phyloP scores from a whole-genome alignment of 2,113 vertebrate species.

The Mesitornis unicolor region DNA sequence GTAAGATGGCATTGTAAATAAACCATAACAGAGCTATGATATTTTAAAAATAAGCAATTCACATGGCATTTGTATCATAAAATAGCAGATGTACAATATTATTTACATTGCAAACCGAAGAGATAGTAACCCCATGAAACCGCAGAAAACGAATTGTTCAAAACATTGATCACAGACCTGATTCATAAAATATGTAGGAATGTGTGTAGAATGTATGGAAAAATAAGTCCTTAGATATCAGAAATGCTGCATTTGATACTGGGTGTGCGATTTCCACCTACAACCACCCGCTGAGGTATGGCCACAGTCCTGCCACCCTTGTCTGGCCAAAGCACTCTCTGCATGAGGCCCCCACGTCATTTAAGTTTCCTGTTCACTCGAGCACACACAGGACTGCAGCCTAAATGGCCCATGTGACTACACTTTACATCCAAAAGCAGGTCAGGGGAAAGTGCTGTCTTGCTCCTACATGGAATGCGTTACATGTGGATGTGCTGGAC shows the following conservation, averaged over 20 bases:
- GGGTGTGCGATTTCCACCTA: neutral
- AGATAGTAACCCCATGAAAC: constrained; percentile 59
- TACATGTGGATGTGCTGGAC: rapidly evolving
- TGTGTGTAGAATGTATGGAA: neutral
- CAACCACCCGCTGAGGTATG: neutral
- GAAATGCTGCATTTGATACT: neutral
- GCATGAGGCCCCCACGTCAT: neutral
- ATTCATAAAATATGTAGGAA: constrained; percentile 44
- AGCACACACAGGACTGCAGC: neutral
- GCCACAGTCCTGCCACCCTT: neutral
- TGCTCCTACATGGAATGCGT: neutral
- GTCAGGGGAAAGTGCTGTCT: neutral
- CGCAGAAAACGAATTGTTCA: constrained; percentile 6
- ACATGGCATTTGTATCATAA: constrained; percentile 63
- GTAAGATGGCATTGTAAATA: constrained; percentile 53
- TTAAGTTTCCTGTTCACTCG: neutral
- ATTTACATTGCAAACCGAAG: constrained; percentile 71
- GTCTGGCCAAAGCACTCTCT: too few species aligned
- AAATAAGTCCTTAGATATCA: neutral
- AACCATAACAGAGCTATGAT: constrained; percentile 35
- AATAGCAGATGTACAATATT: constrained; percentile 65
- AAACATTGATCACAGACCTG: constrained; percentile 60
- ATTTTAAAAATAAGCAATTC: constrained; percentile 67
- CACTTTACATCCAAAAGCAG: neutral
- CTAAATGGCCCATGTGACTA: neutral